phyloP scores from a whole-genome alignment of 1,140 invertebrate genomes.

The Drosophila jambulina region DNA sequence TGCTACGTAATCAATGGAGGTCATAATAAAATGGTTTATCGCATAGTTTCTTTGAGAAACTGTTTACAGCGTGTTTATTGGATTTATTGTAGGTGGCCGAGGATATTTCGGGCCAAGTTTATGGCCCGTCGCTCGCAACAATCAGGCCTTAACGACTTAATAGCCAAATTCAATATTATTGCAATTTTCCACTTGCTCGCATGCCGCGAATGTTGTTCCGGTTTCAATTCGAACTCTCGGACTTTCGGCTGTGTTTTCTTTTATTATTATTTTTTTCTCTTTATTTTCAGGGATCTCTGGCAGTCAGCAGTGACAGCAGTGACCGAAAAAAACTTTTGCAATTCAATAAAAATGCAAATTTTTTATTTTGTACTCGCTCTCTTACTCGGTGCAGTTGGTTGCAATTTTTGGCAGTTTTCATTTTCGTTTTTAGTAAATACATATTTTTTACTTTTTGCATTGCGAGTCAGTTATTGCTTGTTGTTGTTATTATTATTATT shows the following conservation, averaged over 20 bases:
- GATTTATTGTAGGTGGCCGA: constrained; percentile 39
- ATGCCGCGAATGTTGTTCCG: constrained; percentile 27
- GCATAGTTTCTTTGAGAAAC: constrained; percentile 41
- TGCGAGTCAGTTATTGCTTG: constrained; percentile 31
- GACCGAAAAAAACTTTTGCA: constrained; percentile 76
- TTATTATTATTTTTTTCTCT: not conserved
- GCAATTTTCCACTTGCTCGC: constrained; percentile 77
- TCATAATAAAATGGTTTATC: constrained; percentile 51
- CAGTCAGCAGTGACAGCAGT: constrained; percentile 56
- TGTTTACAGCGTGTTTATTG: constrained; percentile 53
- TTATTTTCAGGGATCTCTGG: constrained; percentile 8
- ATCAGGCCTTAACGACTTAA: constrained; percentile 76
- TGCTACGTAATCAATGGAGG: constrained; percentile 67
- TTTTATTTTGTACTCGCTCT: constrained; percentile 28
- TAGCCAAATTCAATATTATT: constrained; percentile 79
- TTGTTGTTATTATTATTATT: constrained; percentile 37
- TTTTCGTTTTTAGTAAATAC: constrained; percentile 49
- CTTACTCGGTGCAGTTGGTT: constrained; percentile 61
- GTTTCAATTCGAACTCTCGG: constrained; percentile 23
- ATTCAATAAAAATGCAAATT: constrained; percentile 82
- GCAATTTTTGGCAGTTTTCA: constrained; percentile 68
- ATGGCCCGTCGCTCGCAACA: constrained; percentile 45
- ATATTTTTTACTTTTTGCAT: constrained; percentile 11
- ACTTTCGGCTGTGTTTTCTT: constrained; percentile 19
- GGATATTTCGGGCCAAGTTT: constrained; percentile 39